phyloP scores from a whole-genome alignment of 2,113 vertebrate species.

The Oncorhynchus tshawytscha region DNA sequence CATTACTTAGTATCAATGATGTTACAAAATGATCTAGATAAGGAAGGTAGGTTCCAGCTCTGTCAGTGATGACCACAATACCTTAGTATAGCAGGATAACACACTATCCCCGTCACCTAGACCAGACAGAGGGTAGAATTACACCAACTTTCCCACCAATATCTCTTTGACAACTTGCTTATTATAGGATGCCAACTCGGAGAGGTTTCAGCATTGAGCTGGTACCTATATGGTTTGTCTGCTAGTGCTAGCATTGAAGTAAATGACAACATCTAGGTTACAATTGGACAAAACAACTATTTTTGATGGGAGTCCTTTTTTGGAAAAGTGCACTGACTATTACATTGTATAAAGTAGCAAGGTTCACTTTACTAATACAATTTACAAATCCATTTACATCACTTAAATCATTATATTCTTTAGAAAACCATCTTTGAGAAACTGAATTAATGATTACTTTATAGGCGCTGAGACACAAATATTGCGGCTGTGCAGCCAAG shows the following conservation, averaged over 20 bases:
- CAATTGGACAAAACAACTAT: too few relatives aligned
- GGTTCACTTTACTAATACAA: too few relatives aligned
- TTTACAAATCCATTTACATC: neutral
- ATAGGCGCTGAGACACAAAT: slow-evolving; percentile 87
- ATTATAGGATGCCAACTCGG: neutral
- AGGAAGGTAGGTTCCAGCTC: neutral
- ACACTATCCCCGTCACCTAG: neutral
- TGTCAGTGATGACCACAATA: neutral
- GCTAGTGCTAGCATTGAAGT: too few relatives aligned
- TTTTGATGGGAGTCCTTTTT: too few relatives aligned
- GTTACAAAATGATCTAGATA: too few relatives aligned
- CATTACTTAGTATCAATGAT: too few relatives aligned
- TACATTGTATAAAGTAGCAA: too few relatives aligned
- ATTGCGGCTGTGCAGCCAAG: slow-evolving; percentile 90
- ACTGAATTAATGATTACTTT: slow-evolving; percentile 20
- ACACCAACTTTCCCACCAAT: neutral
- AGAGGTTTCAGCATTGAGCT: neutral
- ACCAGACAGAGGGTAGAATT: neutral
- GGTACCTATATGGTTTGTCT: too few relatives aligned
- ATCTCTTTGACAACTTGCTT: neutral
- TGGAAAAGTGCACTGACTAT: too few relatives aligned
- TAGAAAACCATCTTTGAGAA: slow-evolving; percentile 14
- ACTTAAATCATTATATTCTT: slow-evolving; percentile 15
- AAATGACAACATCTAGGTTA: too few relatives aligned
- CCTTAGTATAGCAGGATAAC: neutral